Conservation (phyloP, 23 tunicate genomes). For the Halocynthia aurantium region DNA sequence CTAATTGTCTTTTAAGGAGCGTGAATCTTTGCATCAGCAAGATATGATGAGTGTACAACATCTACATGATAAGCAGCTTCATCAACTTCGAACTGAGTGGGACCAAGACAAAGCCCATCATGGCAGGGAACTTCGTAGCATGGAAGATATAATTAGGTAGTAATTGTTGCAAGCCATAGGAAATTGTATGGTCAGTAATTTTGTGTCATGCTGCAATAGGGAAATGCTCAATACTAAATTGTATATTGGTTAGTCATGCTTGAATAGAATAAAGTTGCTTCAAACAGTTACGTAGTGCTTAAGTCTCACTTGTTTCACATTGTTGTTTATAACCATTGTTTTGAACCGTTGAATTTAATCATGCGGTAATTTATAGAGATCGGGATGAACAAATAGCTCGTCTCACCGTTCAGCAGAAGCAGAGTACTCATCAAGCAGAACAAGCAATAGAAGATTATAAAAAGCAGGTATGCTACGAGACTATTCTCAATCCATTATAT, state of each 20-base stretch:
- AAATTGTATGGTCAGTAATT: too few species aligned
- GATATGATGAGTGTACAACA: conserved; percentile 79
- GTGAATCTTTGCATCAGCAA: conserved; percentile 84
- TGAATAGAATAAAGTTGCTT: too few species aligned
- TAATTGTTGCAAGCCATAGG: too few species aligned
- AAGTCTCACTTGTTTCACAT: too few species aligned
- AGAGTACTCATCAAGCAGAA: conserved; percentile 59
- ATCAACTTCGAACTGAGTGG: conserved; percentile 56
- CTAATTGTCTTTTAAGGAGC: conserved; percentile 26
- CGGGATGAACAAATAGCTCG: conserved; percentile 72
- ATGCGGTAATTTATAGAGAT: conserved; percentile 19
- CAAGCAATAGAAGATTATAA: conserved; percentile 82
- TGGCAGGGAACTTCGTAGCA: conserved; percentile 26
- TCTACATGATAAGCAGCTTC: conserved; percentile 90
- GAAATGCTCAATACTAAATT: too few species aligned
- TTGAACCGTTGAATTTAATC: background rate
- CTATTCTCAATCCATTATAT: background rate
- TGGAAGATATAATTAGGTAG: conserved; percentile 69
- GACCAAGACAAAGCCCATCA: conserved; percentile 73
- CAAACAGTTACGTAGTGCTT: too few species aligned
- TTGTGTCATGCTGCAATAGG: too few species aligned
- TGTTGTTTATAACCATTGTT: too few species aligned
- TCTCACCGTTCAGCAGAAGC: conserved; percentile 48
- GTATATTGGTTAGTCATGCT: too few species aligned
- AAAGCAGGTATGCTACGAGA: conserved; percentile 36